Evolutionary conservation across 2,797 vertebrate genomes (phyloP).

Genomic region (Steatocranus sp.): DNA sequence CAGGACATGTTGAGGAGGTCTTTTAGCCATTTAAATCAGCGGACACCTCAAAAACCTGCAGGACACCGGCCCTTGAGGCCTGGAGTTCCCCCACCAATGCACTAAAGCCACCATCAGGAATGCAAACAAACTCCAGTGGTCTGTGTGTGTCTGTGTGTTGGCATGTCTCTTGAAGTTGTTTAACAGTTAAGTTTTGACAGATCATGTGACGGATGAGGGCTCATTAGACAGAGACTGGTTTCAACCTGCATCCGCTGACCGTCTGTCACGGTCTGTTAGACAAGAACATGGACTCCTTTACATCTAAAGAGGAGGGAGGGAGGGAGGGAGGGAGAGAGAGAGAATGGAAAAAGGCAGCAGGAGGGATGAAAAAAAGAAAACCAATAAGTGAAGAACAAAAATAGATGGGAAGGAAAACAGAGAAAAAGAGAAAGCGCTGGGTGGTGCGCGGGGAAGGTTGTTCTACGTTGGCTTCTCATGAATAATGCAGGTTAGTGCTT

Average conservation of each 20-base stretch:
- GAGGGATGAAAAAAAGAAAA: neutral
- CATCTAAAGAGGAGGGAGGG: neutral
- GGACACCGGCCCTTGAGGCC: fast-evolving
- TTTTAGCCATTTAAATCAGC: neutral
- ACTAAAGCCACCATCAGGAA: neutral
- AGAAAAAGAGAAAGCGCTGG: neutral
- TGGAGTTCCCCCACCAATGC: neutral
- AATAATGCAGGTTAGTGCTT: conserved; percentile 43
- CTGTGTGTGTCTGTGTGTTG: fast-evolving
- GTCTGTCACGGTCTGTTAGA: neutral
- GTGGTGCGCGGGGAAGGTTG: neutral
- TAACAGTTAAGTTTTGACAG: neutral
- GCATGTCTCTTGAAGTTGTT: neutral
- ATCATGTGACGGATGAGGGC: neutral
- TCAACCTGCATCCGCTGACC: neutral
- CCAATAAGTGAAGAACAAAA: conserved; percentile 7
- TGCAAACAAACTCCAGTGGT: neutral
- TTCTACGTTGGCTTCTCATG: conserved; percentile 8
- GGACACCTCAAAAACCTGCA: neutral
- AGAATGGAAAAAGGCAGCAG: neutral
- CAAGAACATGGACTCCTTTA: neutral
- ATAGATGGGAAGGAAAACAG: neutral
- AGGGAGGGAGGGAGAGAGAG: too few species aligned
- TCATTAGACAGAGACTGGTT: neutral
- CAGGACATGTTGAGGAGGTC: neutral